Base-by-base conservation (phyloP, 1,140 invertebrate genomes). In the Ceratitis capitata region DNA sequence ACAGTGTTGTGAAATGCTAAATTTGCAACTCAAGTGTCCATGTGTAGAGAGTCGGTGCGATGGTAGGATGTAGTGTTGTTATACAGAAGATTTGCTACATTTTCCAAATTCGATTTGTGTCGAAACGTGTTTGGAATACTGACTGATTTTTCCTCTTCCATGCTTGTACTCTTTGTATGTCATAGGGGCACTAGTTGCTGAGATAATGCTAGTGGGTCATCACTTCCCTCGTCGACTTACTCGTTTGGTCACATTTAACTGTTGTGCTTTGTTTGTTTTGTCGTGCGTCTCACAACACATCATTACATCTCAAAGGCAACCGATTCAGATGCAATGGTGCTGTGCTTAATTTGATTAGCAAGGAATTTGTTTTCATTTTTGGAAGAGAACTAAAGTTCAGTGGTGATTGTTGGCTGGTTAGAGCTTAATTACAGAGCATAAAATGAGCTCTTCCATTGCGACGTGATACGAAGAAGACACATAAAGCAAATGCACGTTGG, bases 171-270 rank as follows among this genome's bases (percentile, higher is more conserved):
- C 42, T 47, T 78, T 78, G 69, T n/a, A n/a, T 78, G 69, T 78
- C 69, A 78, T 78, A 78, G 69, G 69, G 69, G 69, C 69, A 78
- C 35, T 47, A 78, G 69, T 78, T 69, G 61, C 61, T 69, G 5
- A 39, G 3, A 14, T 45, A 64, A 64, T 45, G 69, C 10, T 23
- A n/a, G 10, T 78, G 9, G n/a, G 35, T 69, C 32, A n/a, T 39
- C 0, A 26, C 5, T 26, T 61, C 51, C 6, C 56, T 61, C 12
- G 56, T 7, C 56, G n/a, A 9, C n/a, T 26, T 61, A n/a, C 45
- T 26, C 39, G 39, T 39, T 78, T 78, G 23, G 69, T 16, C 23
- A n/a, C 35, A 42, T 45, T 78, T 23, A n/a, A 78, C 10, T 26
- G 61, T 19, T n/a, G 3, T 69, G 39, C 19, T 7, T 19, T 45